Conservation (phyloP, 37 sponge, comb jelly and placozoan species). For the Cliona cf. orientalis region DNA sequence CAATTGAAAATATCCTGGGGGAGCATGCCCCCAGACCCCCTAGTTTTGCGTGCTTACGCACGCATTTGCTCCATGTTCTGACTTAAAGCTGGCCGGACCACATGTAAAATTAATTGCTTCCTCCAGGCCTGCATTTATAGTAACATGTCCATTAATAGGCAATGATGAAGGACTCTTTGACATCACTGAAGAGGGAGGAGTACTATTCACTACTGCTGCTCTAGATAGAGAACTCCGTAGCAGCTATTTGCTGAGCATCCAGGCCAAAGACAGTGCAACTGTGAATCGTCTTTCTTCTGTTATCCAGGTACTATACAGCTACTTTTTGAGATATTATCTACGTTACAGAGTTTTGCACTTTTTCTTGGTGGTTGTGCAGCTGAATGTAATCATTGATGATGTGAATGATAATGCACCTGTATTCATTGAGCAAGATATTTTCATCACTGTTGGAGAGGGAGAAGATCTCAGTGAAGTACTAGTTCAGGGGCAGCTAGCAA, state of each 20-base stretch:
- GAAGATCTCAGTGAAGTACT: constrained; percentile 1
- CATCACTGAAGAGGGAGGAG: constrained; percentile 19
- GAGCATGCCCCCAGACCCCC: too few species aligned
- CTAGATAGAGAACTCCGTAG: constrained; percentile 24
- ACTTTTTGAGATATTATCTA: neutral
- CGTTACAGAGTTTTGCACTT: neutral
- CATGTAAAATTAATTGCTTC: too few species aligned
- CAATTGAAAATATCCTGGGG: too few species aligned
- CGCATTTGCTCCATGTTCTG: too few species aligned
- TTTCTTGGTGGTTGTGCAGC: neutral
- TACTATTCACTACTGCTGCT: neutral
- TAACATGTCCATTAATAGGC: neutral
- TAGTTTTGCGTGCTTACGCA: too few species aligned
- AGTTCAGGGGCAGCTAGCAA: neutral
- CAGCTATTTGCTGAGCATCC: constrained; percentile 29
- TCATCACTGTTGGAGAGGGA: constrained; percentile 3
- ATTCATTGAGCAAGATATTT: constrained; percentile 1
- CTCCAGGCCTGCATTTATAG: neutral
- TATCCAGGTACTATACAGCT: constrained; percentile 5
- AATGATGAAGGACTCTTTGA: constrained; percentile 16
- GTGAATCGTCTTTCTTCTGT: constrained; percentile 27
- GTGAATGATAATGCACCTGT: constrained; percentile 47
- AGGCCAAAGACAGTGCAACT: constrained; percentile 22
- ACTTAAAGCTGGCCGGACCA: too few species aligned
- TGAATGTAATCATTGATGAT: constrained; percentile 27